Conservation (phyloP, 1,140 invertebrate genomes). For the Danaus melanippus region DNA sequence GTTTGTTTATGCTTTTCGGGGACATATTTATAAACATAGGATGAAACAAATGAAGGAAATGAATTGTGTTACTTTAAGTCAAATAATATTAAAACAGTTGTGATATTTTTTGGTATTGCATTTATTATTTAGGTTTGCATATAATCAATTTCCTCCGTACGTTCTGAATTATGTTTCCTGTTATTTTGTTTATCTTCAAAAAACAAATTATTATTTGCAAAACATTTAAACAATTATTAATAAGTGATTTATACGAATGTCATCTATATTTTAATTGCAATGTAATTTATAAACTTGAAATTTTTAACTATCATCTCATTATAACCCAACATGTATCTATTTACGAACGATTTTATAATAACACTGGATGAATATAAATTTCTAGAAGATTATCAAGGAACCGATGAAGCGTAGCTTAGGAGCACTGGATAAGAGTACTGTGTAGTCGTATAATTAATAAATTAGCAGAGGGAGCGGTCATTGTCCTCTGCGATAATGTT, state of each 20-base stretch:
- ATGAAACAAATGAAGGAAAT: slow-evolving; percentile 5
- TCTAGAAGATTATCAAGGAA: slow-evolving; percentile 1
- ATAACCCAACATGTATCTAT: no score
- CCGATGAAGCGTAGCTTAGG: slow-evolving; percentile 17
- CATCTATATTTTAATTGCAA: no score
- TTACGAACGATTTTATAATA: slow-evolving; percentile 8
- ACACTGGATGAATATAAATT: slow-evolving; percentile 8
- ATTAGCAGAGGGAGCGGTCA: slow-evolving; percentile 57
- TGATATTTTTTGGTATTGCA: neutral
- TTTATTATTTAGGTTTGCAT: neutral
- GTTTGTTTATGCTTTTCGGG: no score
- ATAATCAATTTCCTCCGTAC: slow-evolving; percentile 11
- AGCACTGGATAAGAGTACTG: slow-evolving; percentile 40
- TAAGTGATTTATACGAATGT: no score
- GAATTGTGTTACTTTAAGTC: neutral
- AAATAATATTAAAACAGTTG: slow-evolving; percentile 5
- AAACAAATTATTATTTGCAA: no score
- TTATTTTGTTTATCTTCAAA: slow-evolving; percentile 1
- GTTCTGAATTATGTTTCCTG: slow-evolving; percentile 11
- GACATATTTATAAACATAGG: neutral
- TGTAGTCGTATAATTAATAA: slow-evolving; percentile 66
- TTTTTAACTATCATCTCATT: no score
- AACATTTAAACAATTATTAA: no score
- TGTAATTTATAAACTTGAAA: no score
- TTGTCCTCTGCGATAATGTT: slow-evolving; percentile 60